Evolutionary conservation across 2,888 invertebrate genomes (phyloP).

Genomic region (Aleiodes alternator): DNA sequence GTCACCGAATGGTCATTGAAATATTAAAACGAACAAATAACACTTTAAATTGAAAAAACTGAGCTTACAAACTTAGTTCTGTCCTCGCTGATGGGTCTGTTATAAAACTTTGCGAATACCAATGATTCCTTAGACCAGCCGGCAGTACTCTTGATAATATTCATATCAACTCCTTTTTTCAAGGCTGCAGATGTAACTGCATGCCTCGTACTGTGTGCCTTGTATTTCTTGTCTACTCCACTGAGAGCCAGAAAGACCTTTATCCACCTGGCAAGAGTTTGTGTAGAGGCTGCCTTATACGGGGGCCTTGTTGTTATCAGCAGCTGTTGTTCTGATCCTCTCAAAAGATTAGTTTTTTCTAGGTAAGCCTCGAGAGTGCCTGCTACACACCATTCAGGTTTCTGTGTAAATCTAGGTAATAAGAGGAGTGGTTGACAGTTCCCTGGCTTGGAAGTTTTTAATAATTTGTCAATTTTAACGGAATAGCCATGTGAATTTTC

Average conservation of each 20-base stretch:
- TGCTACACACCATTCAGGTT: constrained; percentile 1
- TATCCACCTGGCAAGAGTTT: constrained; percentile 50
- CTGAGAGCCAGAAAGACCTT: constrained; percentile 34
- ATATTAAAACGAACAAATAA: background rate
- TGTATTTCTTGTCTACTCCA: constrained; percentile 37
- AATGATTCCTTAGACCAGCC: constrained; percentile 10
- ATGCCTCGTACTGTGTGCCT: constrained; percentile 51
- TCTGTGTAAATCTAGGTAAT: constrained; percentile 5
- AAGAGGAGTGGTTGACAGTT: background rate
- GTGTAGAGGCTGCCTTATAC: background rate
- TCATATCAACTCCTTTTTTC: constrained; percentile 32
- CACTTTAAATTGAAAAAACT: background rate
- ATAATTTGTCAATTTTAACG: background rate
- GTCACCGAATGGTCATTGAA: too few relatives aligned
- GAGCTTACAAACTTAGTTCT: background rate
- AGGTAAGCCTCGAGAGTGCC: background rate
- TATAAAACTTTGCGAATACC: constrained; percentile 12
- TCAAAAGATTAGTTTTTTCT: background rate
- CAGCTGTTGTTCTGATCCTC: background rate
- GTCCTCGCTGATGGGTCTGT: constrained; percentile 9
- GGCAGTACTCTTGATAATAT: background rate
- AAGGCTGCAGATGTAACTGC: constrained; percentile 49
- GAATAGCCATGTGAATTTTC: background rate
- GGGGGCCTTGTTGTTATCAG: background rate
- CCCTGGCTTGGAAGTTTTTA: background rate